These are phyloP conservation scores for Hepsetus odoe DNA, from an alignment of 2,113 vertebrate genomes.

Conservation along the genomic window DNA sequence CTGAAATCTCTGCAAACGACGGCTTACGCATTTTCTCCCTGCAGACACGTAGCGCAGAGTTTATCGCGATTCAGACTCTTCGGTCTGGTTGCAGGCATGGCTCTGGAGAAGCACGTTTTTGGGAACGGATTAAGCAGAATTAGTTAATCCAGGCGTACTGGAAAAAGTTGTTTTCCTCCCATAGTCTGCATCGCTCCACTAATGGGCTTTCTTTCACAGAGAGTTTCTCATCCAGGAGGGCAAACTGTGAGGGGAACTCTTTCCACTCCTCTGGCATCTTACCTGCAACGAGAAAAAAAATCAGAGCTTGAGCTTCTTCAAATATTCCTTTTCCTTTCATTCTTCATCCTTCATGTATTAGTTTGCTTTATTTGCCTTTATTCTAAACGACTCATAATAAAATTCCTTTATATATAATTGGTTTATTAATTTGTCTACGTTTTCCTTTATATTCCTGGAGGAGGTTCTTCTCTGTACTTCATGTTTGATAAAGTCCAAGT, in stretches of 20 bases:
- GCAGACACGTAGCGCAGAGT: not conserved
- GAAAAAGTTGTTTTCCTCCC: slow-evolving; percentile 68
- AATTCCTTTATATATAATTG: not conserved
- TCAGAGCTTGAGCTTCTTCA: not conserved
- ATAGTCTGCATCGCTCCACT: slow-evolving; percentile 65
- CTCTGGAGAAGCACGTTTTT: not conserved
- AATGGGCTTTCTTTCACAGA: slow-evolving; percentile 32
- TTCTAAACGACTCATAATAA: not conserved
- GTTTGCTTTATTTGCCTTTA: not conserved
- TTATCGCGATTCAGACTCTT: no score
- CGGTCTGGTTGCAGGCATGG: not conserved
- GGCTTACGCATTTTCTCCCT: not conserved
- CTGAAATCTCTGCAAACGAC: slow-evolving; percentile 23
- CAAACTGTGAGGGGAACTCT: slow-evolving; percentile 68
- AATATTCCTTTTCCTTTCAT: not conserved
- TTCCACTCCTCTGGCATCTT: slow-evolving; percentile 70
- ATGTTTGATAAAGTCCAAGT: not conserved
- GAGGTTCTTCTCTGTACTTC: no score
- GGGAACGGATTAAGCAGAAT: slow-evolving; percentile 30
- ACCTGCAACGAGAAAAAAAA: slow-evolving; percentile 58
- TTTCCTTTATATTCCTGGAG: not conserved
- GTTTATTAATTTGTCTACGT: not conserved
- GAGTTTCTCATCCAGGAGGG: slow-evolving; percentile 65
- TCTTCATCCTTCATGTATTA: not conserved
- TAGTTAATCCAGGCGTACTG: slow-evolving; percentile 76